Base-by-base conservation (phyloP, 2,888 invertebrate species). In the Monochamus alternatus region DNA sequence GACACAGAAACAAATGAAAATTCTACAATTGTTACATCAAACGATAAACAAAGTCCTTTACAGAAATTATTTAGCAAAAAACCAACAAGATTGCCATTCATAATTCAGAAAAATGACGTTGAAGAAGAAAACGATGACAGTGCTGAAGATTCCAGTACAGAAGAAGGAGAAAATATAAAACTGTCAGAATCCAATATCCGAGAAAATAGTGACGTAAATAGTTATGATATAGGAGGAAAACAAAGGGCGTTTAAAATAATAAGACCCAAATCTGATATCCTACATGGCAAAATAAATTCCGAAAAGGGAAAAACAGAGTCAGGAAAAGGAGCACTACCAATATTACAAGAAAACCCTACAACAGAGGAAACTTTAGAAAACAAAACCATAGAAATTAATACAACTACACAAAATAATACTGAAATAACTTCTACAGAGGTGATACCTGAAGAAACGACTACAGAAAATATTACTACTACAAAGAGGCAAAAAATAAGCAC, bases 141-240 rank as follows among this genome's bases (percentile, higher is more conserved):
- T 69, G 79, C 74, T 9, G 82, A 79, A 60, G 83, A 83, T 58
- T 72, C 76, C 5, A 77, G 77, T 52, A 76, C 80, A 7, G 85
- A 86, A 79, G 89, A 89, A 80, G 88, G 85, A 44, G 89, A 89
- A 81, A 88, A 89, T 75, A 89, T 89, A 69, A 89, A 88, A 80
- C 81, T 89, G 52, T 89, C 89, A 0, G 89, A 89, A 81, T 88
- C 88, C 30, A 89, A 87, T 77, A 88, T 89, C 43, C 82, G 88
- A 72, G 89, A 89, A 84, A 88, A 86, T 74, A 89, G 86, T 75
- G 86, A 88, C 63, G 79, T 87, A 4, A 87, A 83, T 62, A 80
- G 81, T n/a, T 82, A 83, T 67, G 77, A 73, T 30, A 14, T 76
- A 9, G 80, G 78, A 59, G 79, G 78, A 31, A 84, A 83, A 71